These are phyloP conservation scores for Conchocele bisecta DNA, from an alignment of 2,888 invertebrate genomes.

Conservation along the genomic window DNA sequence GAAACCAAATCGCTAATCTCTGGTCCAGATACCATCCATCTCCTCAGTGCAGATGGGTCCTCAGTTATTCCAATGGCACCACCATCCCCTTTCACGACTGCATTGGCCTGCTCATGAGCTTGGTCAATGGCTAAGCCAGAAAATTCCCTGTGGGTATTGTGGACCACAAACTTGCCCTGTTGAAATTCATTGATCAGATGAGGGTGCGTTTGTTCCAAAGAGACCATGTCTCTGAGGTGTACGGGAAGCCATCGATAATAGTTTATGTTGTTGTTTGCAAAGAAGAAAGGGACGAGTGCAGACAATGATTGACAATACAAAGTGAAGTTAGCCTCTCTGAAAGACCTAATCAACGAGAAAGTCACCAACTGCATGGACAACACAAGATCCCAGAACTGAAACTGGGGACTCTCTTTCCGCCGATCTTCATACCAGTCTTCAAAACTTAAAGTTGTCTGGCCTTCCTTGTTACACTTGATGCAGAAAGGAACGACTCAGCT, in stretches of 20 bases:
- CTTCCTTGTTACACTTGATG: too few species aligned
- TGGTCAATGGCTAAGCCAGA: conserved; percentile 62
- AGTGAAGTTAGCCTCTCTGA: conserved; percentile 13
- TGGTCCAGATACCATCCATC: conserved; percentile 69
- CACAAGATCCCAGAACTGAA: conserved; percentile 10
- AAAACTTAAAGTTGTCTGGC: not conserved
- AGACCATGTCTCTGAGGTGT: conserved; percentile 60
- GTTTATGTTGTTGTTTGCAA: conserved; percentile 53
- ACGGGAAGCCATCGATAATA: conserved; percentile 66
- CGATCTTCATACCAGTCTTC: conserved; percentile 16
- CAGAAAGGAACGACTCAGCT: too few species aligned
- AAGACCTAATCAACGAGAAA: not conserved
- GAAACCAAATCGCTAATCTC: conserved; percentile 22
- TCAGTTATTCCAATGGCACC: conserved; percentile 63
- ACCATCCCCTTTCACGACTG: conserved; percentile 63
- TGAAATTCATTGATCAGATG: conserved; percentile 50
- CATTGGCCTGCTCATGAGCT: conserved; percentile 67
- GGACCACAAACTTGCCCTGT: conserved; percentile 55
- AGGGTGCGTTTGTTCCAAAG: conserved; percentile 50
- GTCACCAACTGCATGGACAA: conserved; percentile 2
- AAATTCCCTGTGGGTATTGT: conserved; percentile 54
- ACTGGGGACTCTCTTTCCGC: conserved; percentile 10
- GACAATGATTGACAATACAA: conserved; percentile 9
- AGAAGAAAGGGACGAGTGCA: conserved; percentile 54
- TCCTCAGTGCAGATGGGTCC: conserved; percentile 47